Evolutionary conservation across 2,797 vertebrate genomes (phyloP), one percentile per base, ranked within the genome.

Genomic region (Myiotriccus ornatus): DNA sequence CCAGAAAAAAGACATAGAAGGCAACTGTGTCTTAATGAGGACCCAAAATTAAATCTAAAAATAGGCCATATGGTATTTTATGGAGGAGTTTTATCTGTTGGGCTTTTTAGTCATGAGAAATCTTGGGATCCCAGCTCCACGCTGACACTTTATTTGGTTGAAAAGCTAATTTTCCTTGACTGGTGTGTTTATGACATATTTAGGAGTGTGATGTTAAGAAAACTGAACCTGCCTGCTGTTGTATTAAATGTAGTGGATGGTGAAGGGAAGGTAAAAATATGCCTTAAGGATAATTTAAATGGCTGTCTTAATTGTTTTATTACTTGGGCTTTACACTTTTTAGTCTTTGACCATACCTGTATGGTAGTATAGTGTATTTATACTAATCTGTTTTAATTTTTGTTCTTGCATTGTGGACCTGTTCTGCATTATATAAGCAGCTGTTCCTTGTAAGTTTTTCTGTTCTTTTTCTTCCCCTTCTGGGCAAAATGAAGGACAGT

Each of bases 371-470:
- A 56, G 57, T 71, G 18, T 71, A 50, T 95, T 78, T 93, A 73
- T 77, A 97, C 97, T 98, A 98, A 97, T 90, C 52, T 97, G 35
- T 97, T 97, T 87, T 91, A 94, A 92, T 97, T 97, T 97, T 83
- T 97, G 91, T 97, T 94, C 95, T 93, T 97, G 91, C 96, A 88
- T 81, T 96, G 70, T 96, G 98, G 97, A 97, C 95, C 95, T 96
- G 86, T 95, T 94, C 97, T 97, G 86, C 94, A 91, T 92, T 84
- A 81, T 90, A 83, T 84, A 73, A 84, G 67, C 97, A 97, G 97
- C 96, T 88, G 94, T 97, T 96, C 96, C 97, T 92, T 96, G 97
- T 98, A 98, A 98, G 98, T 98, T 90, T 86, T 69, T 56, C 10
- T 19, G 19, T 73, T 83, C 41, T 37, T 43, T 84, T 57, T 12